Evolutionary conservation across 2,888 invertebrate genomes (phyloP).

Genomic region (Drosophila helvetica): DNA sequence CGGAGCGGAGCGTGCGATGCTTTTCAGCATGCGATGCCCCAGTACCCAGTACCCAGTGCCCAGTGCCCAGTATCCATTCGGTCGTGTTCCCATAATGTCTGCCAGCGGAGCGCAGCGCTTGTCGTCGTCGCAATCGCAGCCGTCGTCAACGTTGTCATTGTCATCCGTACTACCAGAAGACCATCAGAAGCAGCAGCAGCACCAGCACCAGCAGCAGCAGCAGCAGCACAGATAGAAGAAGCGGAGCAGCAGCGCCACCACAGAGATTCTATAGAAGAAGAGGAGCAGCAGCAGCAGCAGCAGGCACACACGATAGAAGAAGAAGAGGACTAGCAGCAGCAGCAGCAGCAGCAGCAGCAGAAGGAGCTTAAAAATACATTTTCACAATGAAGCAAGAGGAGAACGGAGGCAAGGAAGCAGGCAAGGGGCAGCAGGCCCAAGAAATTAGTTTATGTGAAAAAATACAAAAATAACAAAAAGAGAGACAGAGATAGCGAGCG

Average conservation of each 20-base stretch:
- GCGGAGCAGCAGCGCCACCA: constrained; percentile 39
- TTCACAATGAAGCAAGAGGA: constrained; percentile 75
- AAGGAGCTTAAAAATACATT: constrained; percentile 77
- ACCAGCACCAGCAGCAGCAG: constrained; percentile 42
- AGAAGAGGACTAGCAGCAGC: constrained; percentile 22
- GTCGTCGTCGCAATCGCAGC: constrained; percentile 69
- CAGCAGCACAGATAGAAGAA: constrained; percentile 38
- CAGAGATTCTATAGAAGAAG: constrained; percentile 29
- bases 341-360: constrained; percentile 31
- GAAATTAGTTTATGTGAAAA: constrained; percentile 31
- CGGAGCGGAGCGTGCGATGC: constrained; percentile 26
- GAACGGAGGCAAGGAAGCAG: constrained; percentile 70
- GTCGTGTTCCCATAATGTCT: constrained; percentile 83
- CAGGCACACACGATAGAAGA: constrained; percentile 35
- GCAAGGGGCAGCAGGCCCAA: constrained; percentile 31
- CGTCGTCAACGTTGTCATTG: constrained; percentile 76
- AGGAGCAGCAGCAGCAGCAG: constrained; percentile 55
- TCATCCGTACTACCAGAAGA: constrained; percentile 59
- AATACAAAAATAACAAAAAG: constrained; percentile 42
- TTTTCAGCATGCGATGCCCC: constrained; percentile 50
- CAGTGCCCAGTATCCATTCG: constrained; percentile 84
- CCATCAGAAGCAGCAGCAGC: constrained; percentile 46
- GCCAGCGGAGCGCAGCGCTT: constrained; percentile 72
- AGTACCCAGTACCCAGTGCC: constrained; percentile 83
- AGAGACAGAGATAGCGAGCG: constrained; percentile 12